Evolutionary conservation across 2,797 vertebrate genomes (phyloP), one percentile per base, ranked within the genome.

Genomic region (Bradypodion ventrale): DNA sequence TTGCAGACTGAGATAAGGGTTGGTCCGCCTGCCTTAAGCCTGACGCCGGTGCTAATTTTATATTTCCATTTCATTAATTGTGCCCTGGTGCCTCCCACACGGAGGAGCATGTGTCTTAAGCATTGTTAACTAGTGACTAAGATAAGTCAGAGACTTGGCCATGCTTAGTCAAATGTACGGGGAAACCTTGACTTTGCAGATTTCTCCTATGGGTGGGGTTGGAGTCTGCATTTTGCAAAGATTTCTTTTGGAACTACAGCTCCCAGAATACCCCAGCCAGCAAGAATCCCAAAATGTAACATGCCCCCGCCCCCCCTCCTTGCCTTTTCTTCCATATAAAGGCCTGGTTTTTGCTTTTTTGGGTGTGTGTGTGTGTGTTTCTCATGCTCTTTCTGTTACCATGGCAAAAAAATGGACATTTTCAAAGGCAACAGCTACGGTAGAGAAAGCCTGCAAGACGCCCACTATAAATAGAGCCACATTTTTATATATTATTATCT

Each of bases 351-450:
- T 87, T 79, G 82, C 83, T n/a, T n/a, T n/a, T n/a, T n/a, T n/a
- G n/a, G n/a, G n/a, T n/a, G n/a, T n/a, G n/a, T n/a, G n/a, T n/a
- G n/a, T n/a, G n/a, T n/a, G n/a, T n/a, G 88, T 92, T 92, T 91
- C 92, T 85, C 0, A 10, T 87, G 65, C 91, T 92, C 92, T 89
- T 82, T 88, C 1, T 8, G 93, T 95, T 93, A 90, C 94, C 91
- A 93, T 90, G 91, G 94, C 89, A 94, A 94, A 93, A 94, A n/a
- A 77, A 95, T 86, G 93, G 93, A 93, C 95, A 96, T 96, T 52
- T 96, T 95, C 92, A 91, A 94, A 95, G 95, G 93, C 93, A 96
- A 95, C 92, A 92, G 92, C 90, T 90, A 87, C 90, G 93, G 93
- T 94, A 96, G 94, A 96, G 95, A 96, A 75, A 80, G 83, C 76